Evolutionary conservation across 2,888 invertebrate species (phyloP).

Genomic region (Scaptomyza tumidula): DNA sequence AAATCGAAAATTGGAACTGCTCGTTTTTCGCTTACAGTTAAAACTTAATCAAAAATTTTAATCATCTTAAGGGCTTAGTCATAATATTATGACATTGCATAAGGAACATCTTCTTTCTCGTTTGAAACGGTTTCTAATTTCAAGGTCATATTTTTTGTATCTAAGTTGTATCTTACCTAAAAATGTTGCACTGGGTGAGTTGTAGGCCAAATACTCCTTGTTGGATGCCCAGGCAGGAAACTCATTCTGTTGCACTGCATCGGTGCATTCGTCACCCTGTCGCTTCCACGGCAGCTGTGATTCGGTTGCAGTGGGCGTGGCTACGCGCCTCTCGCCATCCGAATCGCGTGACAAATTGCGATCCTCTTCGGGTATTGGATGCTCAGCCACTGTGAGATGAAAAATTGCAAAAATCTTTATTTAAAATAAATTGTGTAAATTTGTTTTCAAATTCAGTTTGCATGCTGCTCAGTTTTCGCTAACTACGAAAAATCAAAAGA

Average conservation of each 20-base stretch:
- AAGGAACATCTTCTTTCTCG: no score
- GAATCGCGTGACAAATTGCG: conserved; percentile 82
- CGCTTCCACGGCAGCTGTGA: conserved; percentile 97
- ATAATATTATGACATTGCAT: no score
- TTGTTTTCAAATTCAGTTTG: not conserved
- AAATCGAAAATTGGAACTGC: conserved; percentile 26
- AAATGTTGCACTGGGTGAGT: conserved; percentile 95
- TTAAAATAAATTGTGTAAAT: not conserved
- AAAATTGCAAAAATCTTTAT: conserved; percentile 3
- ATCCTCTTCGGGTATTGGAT: conserved; percentile 83
- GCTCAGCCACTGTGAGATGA: conserved; percentile 79
- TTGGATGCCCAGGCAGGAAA: conserved; percentile 98
- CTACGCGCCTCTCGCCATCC: conserved; percentile 89
- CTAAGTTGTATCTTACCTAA: conserved; percentile 87
- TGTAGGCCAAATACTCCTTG: conserved; percentile 96
- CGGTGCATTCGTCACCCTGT: conserved; percentile 88
- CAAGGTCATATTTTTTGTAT: not conserved
- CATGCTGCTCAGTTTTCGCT: conserved; percentile 41
- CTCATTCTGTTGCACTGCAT: conserved; percentile 92
- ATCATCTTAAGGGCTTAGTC: not conserved
- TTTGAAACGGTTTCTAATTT: not conserved
- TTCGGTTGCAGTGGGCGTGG: conserved; percentile 95
- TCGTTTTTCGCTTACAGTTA: not conserved
- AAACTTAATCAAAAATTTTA: not conserved
- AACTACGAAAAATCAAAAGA: conserved; percentile 38